Base-by-base conservation (phyloP, 2,797 vertebrate species). In the Aeoliscus strigatus region DNA sequence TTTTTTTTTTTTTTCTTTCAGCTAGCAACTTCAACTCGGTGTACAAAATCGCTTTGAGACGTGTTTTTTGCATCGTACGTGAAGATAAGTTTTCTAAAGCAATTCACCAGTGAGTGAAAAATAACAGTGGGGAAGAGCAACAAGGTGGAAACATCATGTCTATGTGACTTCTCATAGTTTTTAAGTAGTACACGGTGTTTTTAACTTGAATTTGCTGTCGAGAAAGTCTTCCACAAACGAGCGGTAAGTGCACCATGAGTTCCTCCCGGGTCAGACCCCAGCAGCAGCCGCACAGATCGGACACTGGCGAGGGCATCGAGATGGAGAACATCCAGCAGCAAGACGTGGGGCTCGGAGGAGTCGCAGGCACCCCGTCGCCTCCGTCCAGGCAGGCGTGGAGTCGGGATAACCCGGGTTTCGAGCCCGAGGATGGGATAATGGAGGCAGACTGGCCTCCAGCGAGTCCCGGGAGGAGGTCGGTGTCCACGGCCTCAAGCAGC, bases 351-450 rank as follows among this genome's bases (percentile, higher is more conserved):
- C 85, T 88, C 14, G 74, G 75, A 27, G 88, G 67, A 12, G 73
- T 77, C 4, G 51, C 70, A 0, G 80, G 80, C 15, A 79, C 87
- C 3, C 90, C 93, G 21, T 91, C 90, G 17, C 89, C 89, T 1
- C 91, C 93, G 13, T 97, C 93, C 11, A 82, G 94, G 51, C 93
- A 97, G 66, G 94, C 94, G 0, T 97, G 94, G 94, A 97, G 94
- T 68, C 88, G 94, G 14, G 94, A 94, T 13, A 98, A 98, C 79
- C 93, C 94, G 0, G 93, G 91, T 1, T 98, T 97, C 34, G 94
- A 98, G 59, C 88, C 92, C 0, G 94, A 94, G 73, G 94, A 96
- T 7, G 93, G 92, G 26, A 87, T 92, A 60, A 86, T 94, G 83
- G 89, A 92, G 66, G 90, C 90, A 26, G 92, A 93, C 87, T 95